phyloP scores from a whole-genome alignment of 1,140 invertebrate genomes.

The Drosophila tsacasi region DNA sequence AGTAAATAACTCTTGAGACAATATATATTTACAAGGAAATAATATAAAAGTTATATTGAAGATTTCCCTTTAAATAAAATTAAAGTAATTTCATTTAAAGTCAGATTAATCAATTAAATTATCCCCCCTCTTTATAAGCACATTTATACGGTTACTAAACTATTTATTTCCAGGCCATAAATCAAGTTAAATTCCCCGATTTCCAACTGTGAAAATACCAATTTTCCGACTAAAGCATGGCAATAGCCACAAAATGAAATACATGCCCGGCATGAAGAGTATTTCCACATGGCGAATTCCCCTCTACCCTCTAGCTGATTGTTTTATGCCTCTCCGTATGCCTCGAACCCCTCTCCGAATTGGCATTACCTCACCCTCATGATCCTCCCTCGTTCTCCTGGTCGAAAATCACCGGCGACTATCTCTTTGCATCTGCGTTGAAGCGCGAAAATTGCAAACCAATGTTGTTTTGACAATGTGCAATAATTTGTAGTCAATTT shows the following conservation, averaged over 20 bases:
- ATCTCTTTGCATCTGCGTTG: constrained; percentile 72
- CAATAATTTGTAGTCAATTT: constrained; percentile 83
- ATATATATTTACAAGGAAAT: neutral
- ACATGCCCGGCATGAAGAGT: constrained; percentile 20
- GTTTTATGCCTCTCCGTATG: constrained; percentile 6
- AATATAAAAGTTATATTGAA: too few species aligned
- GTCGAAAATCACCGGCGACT: constrained; percentile 22
- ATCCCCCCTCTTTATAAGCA: neutral
- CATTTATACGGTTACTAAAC: constrained; percentile 1
- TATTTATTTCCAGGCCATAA: constrained; percentile 1
- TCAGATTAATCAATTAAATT: neutral
- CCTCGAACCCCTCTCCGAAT: constrained; percentile 5
- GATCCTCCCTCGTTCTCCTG: neutral
- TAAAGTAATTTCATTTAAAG: too few species aligned
- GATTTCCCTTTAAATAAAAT: too few species aligned
- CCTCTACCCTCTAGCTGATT: constrained; percentile 33
- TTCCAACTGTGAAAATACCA: constrained; percentile 12
- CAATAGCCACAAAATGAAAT: neutral
- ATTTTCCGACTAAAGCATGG: constrained; percentile 2
- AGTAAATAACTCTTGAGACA: neutral
- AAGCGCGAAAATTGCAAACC: constrained; percentile 83
- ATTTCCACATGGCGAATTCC: constrained; percentile 34
- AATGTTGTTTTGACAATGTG: constrained; percentile 83
- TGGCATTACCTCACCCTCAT: constrained; percentile 13
- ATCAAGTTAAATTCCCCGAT: neutral